Evolutionary conservation across 2,113 vertebrate species (phyloP).

Genomic region (Ictidomys tridecemlineatus): DNA sequence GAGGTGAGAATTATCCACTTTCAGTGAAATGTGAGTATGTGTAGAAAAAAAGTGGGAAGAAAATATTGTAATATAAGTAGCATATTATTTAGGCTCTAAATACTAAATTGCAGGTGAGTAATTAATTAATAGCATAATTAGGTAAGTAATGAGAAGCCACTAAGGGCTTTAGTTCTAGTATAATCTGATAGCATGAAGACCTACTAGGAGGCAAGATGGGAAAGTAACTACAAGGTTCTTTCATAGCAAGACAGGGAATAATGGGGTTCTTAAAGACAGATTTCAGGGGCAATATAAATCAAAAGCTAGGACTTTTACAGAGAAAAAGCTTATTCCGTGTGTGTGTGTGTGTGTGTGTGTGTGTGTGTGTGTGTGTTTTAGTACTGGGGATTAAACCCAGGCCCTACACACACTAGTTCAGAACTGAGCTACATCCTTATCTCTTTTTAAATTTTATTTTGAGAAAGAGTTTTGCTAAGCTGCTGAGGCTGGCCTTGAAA

Average conservation of each 20-base stretch:
- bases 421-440: neutral
- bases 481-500: neutral
- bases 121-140: constrained; percentile 14
- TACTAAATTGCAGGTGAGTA: neutral
- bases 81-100: neutral
- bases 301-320: neutral
- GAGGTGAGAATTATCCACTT: neutral
- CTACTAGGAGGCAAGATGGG: neutral
- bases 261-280: neutral
- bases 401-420: neutral
- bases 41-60: neutral
- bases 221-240: neutral
- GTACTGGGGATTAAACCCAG: neutral
- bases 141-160: constrained; percentile 18
- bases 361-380: too few relatives aligned
- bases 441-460: neutral
- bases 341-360: too few relatives aligned
- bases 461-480: neutral
- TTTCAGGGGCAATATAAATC: neutral
- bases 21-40: neutral
- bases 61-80: neutral
- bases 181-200: neutral
- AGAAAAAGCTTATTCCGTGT: neutral
- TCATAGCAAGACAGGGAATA: neutral
- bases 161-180: neutral